These are phyloP conservation scores for Meriones unguiculatus DNA, from an alignment of 2,113 vertebrate genomes.

Conservation along the genomic window DNA sequence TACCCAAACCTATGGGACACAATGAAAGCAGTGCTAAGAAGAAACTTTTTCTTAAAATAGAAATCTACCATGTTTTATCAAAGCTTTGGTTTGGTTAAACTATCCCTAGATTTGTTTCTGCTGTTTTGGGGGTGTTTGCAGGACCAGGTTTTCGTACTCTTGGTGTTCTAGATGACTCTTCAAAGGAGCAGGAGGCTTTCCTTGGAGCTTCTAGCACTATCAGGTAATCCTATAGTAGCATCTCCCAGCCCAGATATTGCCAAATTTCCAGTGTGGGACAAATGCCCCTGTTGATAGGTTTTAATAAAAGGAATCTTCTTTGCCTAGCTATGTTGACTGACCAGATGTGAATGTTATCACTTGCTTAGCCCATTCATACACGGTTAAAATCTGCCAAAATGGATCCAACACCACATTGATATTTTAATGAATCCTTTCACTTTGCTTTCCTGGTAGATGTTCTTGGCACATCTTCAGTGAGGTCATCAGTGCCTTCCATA, in stretches of 20 bases:
- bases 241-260: not conserved
- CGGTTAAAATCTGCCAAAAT: not conserved
- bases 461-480: slow-evolving; percentile 57
- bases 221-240: not conserved
- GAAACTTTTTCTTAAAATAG: not conserved
- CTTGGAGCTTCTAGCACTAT: not conserved
- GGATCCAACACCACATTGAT: not conserved
- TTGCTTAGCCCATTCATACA: slow-evolving; percentile 3
- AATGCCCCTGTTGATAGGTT: not conserved
- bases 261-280: not conserved
- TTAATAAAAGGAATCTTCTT: not conserved
- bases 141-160: not conserved
- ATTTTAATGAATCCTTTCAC: not conserved
- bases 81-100: slow-evolving; percentile 7
- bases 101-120: not conserved
- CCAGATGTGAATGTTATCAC: not conserved
- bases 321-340: not conserved
- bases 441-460: not conserved
- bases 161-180: not conserved
- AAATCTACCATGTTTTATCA: not conserved
- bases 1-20: no score
- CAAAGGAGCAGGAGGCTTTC: no score
- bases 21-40: no score
- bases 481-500: slow-evolving; percentile 52
- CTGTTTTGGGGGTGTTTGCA: not conserved